Base-by-base conservation (phyloP, 64 coral and sea anemone genomes). In the Anthopleura sola region DNA sequence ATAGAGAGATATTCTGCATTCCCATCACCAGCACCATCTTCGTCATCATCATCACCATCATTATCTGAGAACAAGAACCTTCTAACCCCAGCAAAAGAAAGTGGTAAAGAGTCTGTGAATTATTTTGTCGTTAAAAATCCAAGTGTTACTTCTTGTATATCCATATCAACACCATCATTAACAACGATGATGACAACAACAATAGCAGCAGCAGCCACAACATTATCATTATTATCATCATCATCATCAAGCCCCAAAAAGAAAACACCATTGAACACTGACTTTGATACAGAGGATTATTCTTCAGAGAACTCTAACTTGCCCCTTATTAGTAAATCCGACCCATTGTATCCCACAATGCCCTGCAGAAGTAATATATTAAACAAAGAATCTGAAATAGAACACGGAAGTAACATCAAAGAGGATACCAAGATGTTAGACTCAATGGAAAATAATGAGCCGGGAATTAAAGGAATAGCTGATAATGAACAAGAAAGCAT, bases 201-300 rank as follows among this genome's bases (percentile, higher is more conserved):
- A 48, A 11, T 11, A 48, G 46, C 46, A 48, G 11, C 46, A 48
- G 46, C 46, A 48, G 46, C 46, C 3, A 11, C 46, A 11, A 48
- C 46, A 48, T 3, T 11, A 48, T 58, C 55, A 58, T 58, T 16
- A 58, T 58, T 16, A 58, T 58, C 55, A 58, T 68, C 66, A 15
- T 11, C 66, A 33, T 69, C 26, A 33, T 36, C 66, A 9, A 71
- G 26, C 26, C n/a, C 11, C 28, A 71, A 71, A 15, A 71, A 71
- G 29, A 71, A 34, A 71, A 71, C 66, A 36, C 66, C 66, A 34
- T 18, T 81, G 10, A 81, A 81, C 21, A 48, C 38, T n/a, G 78
- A 81, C 39, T 81, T 81, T 48, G 78, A 81, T 49, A 81, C 38
- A 81, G 21, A 81, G 18, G 16, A 24, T 81, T 17, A 11, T 53